Evolutionary conservation across 2,797 vertebrate genomes (phyloP), one percentile per base, ranked within the genome.

Genomic region (Manis crassicaudata): DNA sequence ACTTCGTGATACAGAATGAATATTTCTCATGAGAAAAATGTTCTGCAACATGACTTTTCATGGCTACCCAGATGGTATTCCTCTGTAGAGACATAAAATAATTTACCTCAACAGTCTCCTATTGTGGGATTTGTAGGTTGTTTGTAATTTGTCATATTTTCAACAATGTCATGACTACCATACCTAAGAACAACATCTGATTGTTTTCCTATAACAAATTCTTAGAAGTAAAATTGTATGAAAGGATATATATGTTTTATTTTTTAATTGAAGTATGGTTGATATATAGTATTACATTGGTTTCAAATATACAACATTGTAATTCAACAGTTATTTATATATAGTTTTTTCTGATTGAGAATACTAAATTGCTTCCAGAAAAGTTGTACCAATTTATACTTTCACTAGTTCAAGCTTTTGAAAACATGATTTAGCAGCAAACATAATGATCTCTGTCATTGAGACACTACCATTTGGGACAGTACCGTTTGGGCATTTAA

Each of bases 131-230:
- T 32, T 58, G 37, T 82, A 60, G 68, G 1, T 50, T 50, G 13
- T 35, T 50, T 50, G 40, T 35, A 29, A 77, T 63, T 96, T 93
- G 52, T 63, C 17, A 46, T 88, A 52, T 35, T 72, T 63, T 27
- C 63, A 95, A 85, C 60, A 80, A 93, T 76, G 79, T 72, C 10
- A 56, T 43, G 35, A 86, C 62, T 73, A 94, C 60, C 80, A 65
- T 52, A 54, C 12, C 58, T 80, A 43, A 14, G 68, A 89, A 76
- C 72, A 67, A 92, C 13, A 54, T 18, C 21, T 50, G 35, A 67
- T 67, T 83, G 32, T 63, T 76, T 89, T 88, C 79, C 92, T 65
- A 63, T 68, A 80, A 79, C 3, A 70, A 81, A 88, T 82, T 82
- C n/a, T 29, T 86, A 77, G 52, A 60, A 92, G 25, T 91, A 37